These are phyloP conservation scores for Ovibos moschatus DNA, from an alignment of 2,113 vertebrate species.

Conservation along the genomic window DNA sequence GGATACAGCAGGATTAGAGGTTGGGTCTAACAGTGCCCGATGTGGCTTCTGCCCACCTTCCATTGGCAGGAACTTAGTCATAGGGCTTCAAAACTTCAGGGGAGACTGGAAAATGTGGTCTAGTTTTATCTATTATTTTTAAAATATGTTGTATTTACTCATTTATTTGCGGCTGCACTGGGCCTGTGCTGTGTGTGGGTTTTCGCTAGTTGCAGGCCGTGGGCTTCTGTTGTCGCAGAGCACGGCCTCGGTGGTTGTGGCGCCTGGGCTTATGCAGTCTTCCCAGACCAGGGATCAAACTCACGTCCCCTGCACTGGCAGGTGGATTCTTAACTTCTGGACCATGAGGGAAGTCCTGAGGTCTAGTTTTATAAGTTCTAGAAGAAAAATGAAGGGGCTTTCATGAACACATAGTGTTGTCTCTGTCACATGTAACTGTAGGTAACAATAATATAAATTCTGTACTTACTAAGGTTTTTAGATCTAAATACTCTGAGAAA, in stretches of 20 bases:
- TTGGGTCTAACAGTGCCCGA: neutral
- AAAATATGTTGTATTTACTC: neutral
- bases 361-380: neutral
- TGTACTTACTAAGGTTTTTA: neutral
- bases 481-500: neutral
- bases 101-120: neutral
- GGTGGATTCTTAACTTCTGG: neutral
- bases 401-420: neutral
- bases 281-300: neutral
- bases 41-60: neutral
- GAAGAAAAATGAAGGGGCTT: neutral
- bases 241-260: neutral
- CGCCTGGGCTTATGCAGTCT: neutral
- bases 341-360: neutral
- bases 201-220: rapidly evolving
- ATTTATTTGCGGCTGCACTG: neutral
- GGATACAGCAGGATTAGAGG: neutral
- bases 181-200: neutral
- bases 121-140: neutral
- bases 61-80: neutral
- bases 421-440: neutral
- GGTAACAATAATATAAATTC: neutral
- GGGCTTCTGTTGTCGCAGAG: neutral
- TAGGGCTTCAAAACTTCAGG: neutral
- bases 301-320: neutral